Base-by-base conservation (phyloP, 2,797 vertebrate genomes). In the Chrysocyon brachyurus region DNA sequence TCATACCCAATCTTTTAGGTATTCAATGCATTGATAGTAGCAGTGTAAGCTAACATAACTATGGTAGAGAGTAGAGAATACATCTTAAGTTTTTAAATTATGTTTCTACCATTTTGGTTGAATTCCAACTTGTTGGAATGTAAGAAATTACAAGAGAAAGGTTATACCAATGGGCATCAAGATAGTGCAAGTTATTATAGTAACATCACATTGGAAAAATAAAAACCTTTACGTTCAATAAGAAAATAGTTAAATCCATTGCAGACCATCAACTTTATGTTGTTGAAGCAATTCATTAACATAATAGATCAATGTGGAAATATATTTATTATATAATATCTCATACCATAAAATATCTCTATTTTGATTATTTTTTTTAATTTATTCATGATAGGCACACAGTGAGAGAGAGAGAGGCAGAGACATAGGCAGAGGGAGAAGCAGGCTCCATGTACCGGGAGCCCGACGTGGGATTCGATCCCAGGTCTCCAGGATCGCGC, bases 151-250 rank as follows among this genome's bases (percentile, higher is more conserved):
- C 12, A 73, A 33, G 68, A 83, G 19, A 72, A 72, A 96, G 17
- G 9, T 22, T 54, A 64, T 31, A 81, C 36, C 22, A 77, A 90
- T 0, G 31, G n/a, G 7, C 19, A 87, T 72, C 17, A 92, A 82
- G 31, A 22, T 54, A 77, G n/a, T 86, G 54, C 4, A 72, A 54
- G 2, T 57, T 90, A 61, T 89, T 79, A 85, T 46, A 31, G 26
- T 84, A 85, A 91, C 19, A 36, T 66, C 86, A 66, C 56, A 81
- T 40, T 91, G 36, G 40, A 92, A 95, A 94, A 87, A 77, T 83
- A 79, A 94, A 94, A 82, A 36, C 6, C 15, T 88, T 3, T 63
- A 61, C 64, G 16, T 40, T 10, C 46, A 85, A 19, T 85, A 46
- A 73, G 19, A 90, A 7, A 87, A 87, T 56, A 87, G 28, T 92